A percentile compares a stretch with the other conserved stretches of the same genome.
Evolutionary conservation across 2,113 vertebrate species (phyloP).

Genomic region (Nothobranchius kuhntae): DNA sequence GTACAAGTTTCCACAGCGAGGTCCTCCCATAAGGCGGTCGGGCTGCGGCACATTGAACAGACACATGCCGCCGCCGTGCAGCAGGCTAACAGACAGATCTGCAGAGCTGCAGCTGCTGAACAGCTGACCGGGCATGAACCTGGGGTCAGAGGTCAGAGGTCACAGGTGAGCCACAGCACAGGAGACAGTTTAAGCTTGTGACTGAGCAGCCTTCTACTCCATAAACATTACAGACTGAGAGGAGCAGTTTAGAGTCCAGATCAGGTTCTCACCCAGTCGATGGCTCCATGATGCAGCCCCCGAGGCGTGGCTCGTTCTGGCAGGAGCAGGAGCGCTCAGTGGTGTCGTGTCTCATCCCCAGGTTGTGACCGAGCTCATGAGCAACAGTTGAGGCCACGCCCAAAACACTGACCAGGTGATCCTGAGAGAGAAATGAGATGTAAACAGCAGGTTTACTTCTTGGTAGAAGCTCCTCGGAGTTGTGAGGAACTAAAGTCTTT

Average conservation of each 20-base stretch:
- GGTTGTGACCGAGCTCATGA: constrained; percentile 92
- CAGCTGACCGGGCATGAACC: constrained; percentile 87
- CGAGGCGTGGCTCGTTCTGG: constrained; percentile 79
- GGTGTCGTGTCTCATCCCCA: constrained; percentile 88
- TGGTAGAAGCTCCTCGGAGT: too few species aligned
- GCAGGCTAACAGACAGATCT: constrained; percentile 84
- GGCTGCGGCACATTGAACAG: constrained; percentile 84
- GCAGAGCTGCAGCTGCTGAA: constrained; percentile 92
- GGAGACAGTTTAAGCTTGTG: neutral
- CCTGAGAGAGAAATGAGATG: constrained; percentile 64
- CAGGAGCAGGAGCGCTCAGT: constrained; percentile 80
- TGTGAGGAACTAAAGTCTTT: too few species aligned
- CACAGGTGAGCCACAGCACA: neutral
- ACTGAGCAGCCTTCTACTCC: too few species aligned
- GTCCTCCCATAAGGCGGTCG: constrained; percentile 59
- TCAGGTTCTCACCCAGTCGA: constrained; percentile 84
- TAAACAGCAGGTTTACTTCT: too few species aligned
- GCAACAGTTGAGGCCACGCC: constrained; percentile 90
- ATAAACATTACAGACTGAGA: too few species aligned
- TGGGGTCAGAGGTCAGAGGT: constrained; percentile 53
- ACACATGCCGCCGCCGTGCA: constrained; percentile 83
- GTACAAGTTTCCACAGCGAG: constrained; percentile 85
- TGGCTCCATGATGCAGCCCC: constrained; percentile 92
- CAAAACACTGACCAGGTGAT: constrained; percentile 87
- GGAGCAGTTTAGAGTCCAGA: too few species aligned